Evolutionary conservation across 2,888 invertebrate species (phyloP), one percentile per base, ranked within the genome.

Genomic region (Eretmocerus hayati): DNA sequence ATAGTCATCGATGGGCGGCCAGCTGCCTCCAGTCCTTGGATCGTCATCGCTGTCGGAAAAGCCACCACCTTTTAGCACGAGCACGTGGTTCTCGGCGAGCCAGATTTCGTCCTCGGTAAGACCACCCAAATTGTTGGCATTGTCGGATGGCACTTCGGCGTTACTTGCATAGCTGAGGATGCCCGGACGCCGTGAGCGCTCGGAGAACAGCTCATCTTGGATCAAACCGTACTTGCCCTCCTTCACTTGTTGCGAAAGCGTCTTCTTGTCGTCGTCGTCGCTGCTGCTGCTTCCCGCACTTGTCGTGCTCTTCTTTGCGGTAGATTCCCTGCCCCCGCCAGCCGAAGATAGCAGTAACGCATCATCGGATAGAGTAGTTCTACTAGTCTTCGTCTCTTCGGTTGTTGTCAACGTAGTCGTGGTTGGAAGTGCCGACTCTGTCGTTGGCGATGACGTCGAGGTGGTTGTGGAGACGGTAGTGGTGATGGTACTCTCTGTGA

Each of bases 181-280:
- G 3, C 87, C 90, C 0, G 90, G 90, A 42, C 87, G 75, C 64
- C 84, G 82, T 2, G 85, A 81, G 2, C 78, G 75, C 50, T 80
- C 79, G 1, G 79, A 73, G 64, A 90, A 89, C 53, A 90, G 77
- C 71, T 90, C 90, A 62, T 86, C 85, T 65, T 90, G 90, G 57
- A 91, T 89, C 5, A 91, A 75, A 26, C 89, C 90, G 72, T 91
- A 91, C 73, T 90, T 90, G 35, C 90, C 91, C 66, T 91, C 91
- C 51, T 86, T 85, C 58, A 90, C 89, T 73, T 90, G 90, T 73
- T 90, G 89, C n/a, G 88, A 81, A 31, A 90, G 74, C 5, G 90
- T 90, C 69, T 90, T 90, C 68, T 83, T 85, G 22, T 85, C 84
- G 55, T 89, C 89, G 53, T 85, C 85, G 50, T 75, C 74, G 23